Evolutionary conservation across 2,113 vertebrate genomes (phyloP), one percentile per base, ranked within the genome.

Genomic region (Podarcis muralis): DNA sequence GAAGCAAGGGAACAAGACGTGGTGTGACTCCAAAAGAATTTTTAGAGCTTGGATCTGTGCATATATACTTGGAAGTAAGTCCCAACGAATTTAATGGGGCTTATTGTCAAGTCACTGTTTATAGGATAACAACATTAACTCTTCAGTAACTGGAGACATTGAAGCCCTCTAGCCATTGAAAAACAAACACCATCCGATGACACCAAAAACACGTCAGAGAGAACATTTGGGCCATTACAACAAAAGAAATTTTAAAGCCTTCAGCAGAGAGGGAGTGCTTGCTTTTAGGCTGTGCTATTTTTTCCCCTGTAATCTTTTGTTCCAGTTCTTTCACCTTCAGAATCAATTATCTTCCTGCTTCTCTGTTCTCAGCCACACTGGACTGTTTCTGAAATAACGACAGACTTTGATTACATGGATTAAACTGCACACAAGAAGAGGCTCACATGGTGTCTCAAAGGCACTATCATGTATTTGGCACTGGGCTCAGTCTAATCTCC

Each of bases 361-460:
- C 37, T 84, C 6, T 71, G 8, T 15, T 2, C 7, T 30, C n/a
- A 23, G 22, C 18, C 83, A 84, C 40, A 2, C 59, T 13, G 72
- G 4, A 87, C 25, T 37, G 9, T 18, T 75, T 15, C 9, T 43
- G n/a, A 2, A 2, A 81, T 83, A 83, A 20, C n/a, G 5, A 27
- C 18, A 35, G 72, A 76, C 57, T 85, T 11, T 81, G 20, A 5
- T 79, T 84, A 11, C 13, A 25, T 0, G 2, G 37, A n/a, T 76
- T 62, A 3, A 15, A 4, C 4, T 57, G 0, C 12, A 2, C 1
- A 7, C 15, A 5, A 13, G 1, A 1, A 13, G 32, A 69, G n/a
- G 1, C 23, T 66, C 2, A 48, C 5, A 48, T 81, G 53, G 27
- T 30, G 2, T n/a, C 53, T 57, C 69, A 81, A 81, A 81, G 68